A percentile compares a stretch with the other conserved stretches of the same genome.
phyloP scores from a whole-genome alignment of 2,113 vertebrate genomes.

The Hassar affinis region DNA sequence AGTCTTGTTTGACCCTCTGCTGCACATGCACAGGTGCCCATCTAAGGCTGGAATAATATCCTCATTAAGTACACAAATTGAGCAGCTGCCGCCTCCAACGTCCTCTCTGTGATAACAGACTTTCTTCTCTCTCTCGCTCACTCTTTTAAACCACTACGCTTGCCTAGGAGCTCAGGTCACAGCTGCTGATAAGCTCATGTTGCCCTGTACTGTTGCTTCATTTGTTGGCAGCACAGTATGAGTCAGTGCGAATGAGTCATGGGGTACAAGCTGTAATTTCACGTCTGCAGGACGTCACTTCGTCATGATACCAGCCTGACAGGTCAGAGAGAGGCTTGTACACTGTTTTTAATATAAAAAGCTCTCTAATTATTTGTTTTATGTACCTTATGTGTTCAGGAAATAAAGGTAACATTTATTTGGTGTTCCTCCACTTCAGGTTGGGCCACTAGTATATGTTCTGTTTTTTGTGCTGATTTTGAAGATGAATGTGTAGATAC shows the following conservation, averaged over 20 bases:
- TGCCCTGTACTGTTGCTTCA: constrained; percentile 42
- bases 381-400: constrained; percentile 26
- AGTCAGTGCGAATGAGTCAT: constrained; percentile 57
- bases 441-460: not conserved
- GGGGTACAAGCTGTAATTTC: constrained; percentile 46
- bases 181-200: constrained; percentile 60
- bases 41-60: constrained; percentile 51
- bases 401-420: constrained; percentile 50
- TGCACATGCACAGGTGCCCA: constrained; percentile 61
- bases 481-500: not conserved
- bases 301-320: constrained; percentile 24
- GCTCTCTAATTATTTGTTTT: not conserved
- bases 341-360: not conserved
- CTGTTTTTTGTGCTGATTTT: not conserved
- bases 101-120: not conserved
- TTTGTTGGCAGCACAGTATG: constrained; percentile 47
- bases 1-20: constrained; percentile 25
- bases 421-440: constrained; percentile 48
- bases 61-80: constrained; percentile 61
- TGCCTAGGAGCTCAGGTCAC: constrained; percentile 34
- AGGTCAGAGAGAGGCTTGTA: not conserved
- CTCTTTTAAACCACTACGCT: not conserved
- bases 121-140: not conserved
- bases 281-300: constrained; percentile 47
- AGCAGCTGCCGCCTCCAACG: constrained; percentile 20